Evolutionary conservation across 2,797 vertebrate species (phyloP).

Genomic region (Gambelia wislizenii): DNA sequence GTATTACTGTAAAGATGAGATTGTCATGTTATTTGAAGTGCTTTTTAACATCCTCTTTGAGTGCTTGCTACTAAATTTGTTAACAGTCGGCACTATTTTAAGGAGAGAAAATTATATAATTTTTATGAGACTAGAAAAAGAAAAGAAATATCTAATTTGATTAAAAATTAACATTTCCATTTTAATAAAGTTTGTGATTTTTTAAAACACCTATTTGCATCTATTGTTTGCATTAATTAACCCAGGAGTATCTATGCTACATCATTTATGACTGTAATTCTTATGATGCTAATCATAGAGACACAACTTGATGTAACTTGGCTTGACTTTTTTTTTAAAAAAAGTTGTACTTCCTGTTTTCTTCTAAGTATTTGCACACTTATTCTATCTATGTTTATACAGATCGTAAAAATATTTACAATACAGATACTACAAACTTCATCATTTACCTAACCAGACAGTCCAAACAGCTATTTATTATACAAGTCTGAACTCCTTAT

Average conservation of each 20-base stretch:
- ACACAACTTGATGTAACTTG: not conserved
- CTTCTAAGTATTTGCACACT: not conserved
- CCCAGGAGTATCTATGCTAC: not conserved
- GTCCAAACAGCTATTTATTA: not conserved
- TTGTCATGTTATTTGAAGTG: slow-evolving; percentile 72
- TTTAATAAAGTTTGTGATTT: slow-evolving; percentile 2
- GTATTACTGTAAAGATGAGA: slow-evolving; percentile 71
- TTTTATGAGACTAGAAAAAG: slow-evolving; percentile 59
- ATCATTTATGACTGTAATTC: slow-evolving; percentile 8
- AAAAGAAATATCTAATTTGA: slow-evolving; percentile 29
- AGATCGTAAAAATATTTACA: not conserved
- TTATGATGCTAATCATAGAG: slow-evolving; percentile 8
- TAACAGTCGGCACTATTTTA: slow-evolving; percentile 64
- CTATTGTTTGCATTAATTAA: not conserved
- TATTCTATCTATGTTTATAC: not conserved
- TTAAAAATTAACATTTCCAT: slow-evolving; percentile 38
- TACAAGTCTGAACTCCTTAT: too few relatives aligned
- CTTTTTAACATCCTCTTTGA: slow-evolving; percentile 70
- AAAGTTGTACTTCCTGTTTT: not conserved
- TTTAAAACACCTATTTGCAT: not conserved
- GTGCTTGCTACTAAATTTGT: slow-evolving; percentile 60
- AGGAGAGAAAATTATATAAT: slow-evolving; percentile 55
- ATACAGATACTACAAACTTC: not conserved
- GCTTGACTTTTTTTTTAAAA: not conserved
- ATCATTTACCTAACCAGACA: not conserved